Evolutionary conservation across 2,113 vertebrate genomes (phyloP).

Genomic region (Pogonocichla stellata): DNA sequence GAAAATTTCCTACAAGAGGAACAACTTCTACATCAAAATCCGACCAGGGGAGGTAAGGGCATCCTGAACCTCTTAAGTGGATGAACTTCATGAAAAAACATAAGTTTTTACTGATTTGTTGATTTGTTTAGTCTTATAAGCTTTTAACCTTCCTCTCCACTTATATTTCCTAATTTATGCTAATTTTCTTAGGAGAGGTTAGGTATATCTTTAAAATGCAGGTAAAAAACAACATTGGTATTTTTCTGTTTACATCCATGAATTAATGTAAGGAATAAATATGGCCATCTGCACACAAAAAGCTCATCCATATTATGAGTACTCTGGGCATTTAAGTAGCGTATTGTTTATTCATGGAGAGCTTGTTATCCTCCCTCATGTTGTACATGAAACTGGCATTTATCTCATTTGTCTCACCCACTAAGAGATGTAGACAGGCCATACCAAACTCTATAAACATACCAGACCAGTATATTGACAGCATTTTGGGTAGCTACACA

Average conservation of each 20-base stretch:
- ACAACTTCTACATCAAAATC: conserved; percentile 99
- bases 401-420: background rate
- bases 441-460: background rate
- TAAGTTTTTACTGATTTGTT: background rate
- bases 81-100: background rate
- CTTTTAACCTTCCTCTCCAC: background rate
- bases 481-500: background rate
- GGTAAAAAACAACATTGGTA: background rate
- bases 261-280: background rate
- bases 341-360: background rate
- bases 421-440: background rate
- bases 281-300: background rate
- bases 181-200: background rate
- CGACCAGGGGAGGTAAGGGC: conserved; percentile 90
- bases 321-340: background rate
- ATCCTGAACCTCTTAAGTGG: background rate
- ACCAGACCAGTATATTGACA: background rate
- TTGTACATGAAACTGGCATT: background rate
- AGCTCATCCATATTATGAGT: background rate
- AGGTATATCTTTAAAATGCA: background rate
- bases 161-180: background rate
- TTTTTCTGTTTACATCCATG: background rate
- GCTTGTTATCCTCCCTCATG: background rate
- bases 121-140: background rate
- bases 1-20: conserved; percentile 99